phyloP scores from a whole-genome alignment of 2,797 vertebrate genomes.

The Columba guinea region DNA sequence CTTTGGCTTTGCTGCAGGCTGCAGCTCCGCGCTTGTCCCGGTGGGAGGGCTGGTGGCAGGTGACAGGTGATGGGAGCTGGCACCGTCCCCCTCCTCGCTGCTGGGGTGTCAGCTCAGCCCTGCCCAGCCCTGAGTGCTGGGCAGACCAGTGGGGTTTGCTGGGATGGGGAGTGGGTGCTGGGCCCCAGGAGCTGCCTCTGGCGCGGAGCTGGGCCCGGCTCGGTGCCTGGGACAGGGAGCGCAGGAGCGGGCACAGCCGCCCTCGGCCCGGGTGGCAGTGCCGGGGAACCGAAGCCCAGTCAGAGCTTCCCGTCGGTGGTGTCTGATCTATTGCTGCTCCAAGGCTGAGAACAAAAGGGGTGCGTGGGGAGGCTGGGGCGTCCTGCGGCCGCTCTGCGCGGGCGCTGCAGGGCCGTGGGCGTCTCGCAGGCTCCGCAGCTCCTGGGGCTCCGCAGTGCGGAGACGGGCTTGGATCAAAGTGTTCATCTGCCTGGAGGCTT shows the following conservation, averaged over 20 bases:
- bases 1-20: neutral
- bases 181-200: neutral
- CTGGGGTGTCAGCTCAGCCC: neutral
- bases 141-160: fast-evolving
- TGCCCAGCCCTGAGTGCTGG: no score
- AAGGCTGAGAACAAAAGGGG: fast-evolving
- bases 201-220: fast-evolving
- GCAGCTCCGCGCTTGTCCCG: no score
- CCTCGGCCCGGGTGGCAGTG: neutral
- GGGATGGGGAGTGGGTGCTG: fast-evolving
- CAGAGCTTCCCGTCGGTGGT: no score
- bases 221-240: fast-evolving
- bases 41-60: no score
- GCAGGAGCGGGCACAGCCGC: no score
- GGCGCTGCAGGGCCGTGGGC: no score
- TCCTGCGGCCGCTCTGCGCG: neutral
- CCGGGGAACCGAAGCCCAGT: no score
- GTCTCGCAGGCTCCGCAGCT: neutral
- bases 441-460: no score
- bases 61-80: no score
- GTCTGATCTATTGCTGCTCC: neutral
- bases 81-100: no score
- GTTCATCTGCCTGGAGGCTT: neutral
- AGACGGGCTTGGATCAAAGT: neutral
- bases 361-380: fast-evolving